Conservation (phyloP, 1,140 invertebrate species). For the Bombus waltoni region DNA sequence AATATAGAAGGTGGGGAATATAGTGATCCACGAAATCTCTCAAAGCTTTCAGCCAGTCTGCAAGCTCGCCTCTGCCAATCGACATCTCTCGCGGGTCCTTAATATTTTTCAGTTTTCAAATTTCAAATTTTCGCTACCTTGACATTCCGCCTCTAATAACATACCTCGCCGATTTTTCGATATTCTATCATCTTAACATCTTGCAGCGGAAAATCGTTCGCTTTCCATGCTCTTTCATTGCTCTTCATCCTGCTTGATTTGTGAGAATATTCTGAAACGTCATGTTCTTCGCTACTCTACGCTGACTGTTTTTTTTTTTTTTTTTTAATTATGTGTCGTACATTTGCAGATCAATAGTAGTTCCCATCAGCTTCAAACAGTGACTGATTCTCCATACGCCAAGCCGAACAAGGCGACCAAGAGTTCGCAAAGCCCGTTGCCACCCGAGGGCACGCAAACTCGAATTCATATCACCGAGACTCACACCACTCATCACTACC, state of each 20-base stretch:
- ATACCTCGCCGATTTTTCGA: neutral
- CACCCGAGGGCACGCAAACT: conserved; percentile 72
- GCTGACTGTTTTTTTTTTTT: neutral
- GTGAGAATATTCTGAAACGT: neutral
- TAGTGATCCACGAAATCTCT: conserved; percentile 58
- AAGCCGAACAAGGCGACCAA: conserved; percentile 86
- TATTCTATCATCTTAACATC: neutral
- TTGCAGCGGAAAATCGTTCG: neutral
- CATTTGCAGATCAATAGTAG: conserved; percentile 84
- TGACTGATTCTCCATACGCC: conserved; percentile 89
- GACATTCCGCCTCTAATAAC: conserved; percentile 10
- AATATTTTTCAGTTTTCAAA: conserved; percentile 18
- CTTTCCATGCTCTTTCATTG: neutral
- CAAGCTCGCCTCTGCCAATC: conserved; percentile 67
- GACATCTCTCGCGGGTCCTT: conserved; percentile 64
- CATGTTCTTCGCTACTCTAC: no score
- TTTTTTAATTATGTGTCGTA: conserved; percentile 1
- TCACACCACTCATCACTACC: conserved; percentile 81
- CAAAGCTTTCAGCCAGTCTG: conserved; percentile 71
- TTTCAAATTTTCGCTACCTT: neutral
- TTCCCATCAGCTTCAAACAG: conserved; percentile 84
- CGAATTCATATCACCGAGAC: conserved; percentile 80
- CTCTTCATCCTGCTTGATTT: neutral
- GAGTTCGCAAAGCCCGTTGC: conserved; percentile 79
- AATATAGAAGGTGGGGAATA: conserved; percentile 55